Evolutionary conservation across 2,888 invertebrate genomes (phyloP), one percentile per base, ranked within the genome.

Genomic region (Apeira syringaria): DNA sequence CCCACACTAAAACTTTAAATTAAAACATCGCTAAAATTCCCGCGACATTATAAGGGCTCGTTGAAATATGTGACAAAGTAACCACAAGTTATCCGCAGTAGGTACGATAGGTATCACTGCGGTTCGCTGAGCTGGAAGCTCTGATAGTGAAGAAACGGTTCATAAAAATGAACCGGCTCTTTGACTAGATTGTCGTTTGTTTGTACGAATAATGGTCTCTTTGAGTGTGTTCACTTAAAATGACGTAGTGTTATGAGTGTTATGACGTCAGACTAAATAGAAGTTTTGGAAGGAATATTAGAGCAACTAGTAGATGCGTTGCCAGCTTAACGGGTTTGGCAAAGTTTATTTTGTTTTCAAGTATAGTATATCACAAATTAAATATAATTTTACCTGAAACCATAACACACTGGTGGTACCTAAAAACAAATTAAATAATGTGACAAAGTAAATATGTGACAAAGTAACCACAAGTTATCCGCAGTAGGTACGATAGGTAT

Each of bases 81-180:
- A 62, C 66, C 59, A 22, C 34, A 27, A 44, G 44, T 33, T 29
- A 33, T 30, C 33, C 34, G 33, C 28, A 44, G 38, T 22, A 10
- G 43, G 15, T 26, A 9, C 25, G 54, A 52, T 55, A 64, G 64
- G 63, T 48, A 61, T 59, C 51, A 52, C 61, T 53, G 42, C 64
- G 52, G 46, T 47, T 31, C 75, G 59, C 55, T 74, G 76, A 65
- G 39, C 69, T 33, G 72, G 70, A 76, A 76, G 30, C 31, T 8
- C 48, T 46, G 74, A 76, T 75, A 75, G 67, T 61, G 53, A 54
- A 55, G 54, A 63, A 62, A 56, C 57, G 54, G 53, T 58, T 58
- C 58, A 64, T 65, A 64, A 67, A 67, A 63, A 45, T 39, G 31
- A 27, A 32, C 11, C 9, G 12, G n/a, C 20, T 1, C 30, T 36